phyloP scores from a whole-genome alignment of 2,113 vertebrate species.

The Mesitornis unicolor region DNA sequence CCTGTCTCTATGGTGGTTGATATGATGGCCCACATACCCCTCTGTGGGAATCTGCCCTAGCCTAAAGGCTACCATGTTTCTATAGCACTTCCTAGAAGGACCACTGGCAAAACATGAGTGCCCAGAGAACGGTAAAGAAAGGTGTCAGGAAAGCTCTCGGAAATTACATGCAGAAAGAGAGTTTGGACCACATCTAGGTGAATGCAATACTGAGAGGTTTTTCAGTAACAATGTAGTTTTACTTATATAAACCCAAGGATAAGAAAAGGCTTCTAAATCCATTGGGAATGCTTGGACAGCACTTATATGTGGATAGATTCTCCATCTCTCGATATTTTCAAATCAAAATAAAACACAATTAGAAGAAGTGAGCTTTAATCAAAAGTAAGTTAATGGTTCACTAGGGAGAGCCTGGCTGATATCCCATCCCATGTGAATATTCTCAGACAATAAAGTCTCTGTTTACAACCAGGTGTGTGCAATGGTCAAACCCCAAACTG shows the following conservation, averaged over 20 bases:
- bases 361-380: neutral
- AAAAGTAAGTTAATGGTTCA: neutral
- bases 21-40: neutral
- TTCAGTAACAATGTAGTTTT: neutral
- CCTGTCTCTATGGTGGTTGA: neutral
- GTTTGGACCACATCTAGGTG: rapidly evolving
- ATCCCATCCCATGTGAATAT: neutral
- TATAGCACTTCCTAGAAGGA: neutral
- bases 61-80: neutral
- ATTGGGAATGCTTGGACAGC: neutral
- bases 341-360: neutral
- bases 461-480: neutral
- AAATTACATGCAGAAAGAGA: neutral
- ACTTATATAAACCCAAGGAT: neutral
- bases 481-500: neutral
- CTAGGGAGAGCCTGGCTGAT: neutral
- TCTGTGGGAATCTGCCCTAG: neutral
- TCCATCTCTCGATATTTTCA: neutral
- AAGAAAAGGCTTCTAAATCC: neutral
- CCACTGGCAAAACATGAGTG: neutral
- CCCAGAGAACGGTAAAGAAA: neutral
- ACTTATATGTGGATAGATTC: neutral
- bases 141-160: neutral
- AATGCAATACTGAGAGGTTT: neutral
- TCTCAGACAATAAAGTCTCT: neutral